Base-by-base conservation (phyloP, 1,140 invertebrate species). In the Pseudomyrmex gracilis region DNA sequence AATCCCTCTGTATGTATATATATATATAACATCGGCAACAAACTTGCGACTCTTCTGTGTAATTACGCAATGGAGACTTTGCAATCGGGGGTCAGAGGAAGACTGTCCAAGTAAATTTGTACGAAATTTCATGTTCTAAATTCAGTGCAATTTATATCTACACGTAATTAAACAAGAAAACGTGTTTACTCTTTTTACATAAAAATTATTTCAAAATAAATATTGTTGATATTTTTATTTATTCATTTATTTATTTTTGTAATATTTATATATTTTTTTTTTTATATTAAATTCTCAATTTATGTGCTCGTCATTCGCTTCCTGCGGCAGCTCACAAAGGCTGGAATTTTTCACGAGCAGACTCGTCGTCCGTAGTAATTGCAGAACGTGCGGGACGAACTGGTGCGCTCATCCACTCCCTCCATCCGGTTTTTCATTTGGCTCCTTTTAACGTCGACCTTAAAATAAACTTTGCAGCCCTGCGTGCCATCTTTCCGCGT, bases 401-500 rank as follows among this genome's bases (percentile, higher is more conserved):
- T 58, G 53, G 73, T 67, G 73, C 24, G 49, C 80, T 73, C 80
- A 73, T 57, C 71, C 51, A 80, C 83, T 85, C 76, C 78, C 71
- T 78, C 74, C 86, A 84, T 90, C 88, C 85, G 88, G 85, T 87
- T 90, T 89, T 89, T 90, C 86, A 90, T 89, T 89, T 90, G 76
- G 68, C 84, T 87, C 70, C 78, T 90, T 90, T 90, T 90, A 90
- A 82, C 66, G 71, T 86, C 89, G 80, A 89, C 88, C 88, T 90
- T 87, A 89, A 90, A 90, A 90, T 90, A 90, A 90, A 90, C 88
- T 90, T 87, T 78, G 87, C 76, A 89, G 87, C 74, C 74, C 87
- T 73, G 70, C 77, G 58, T 73, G 70, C 45, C 68, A 51, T 73
- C 49, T 71, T 80, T 80, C 66, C 66, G 53, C 22, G 58, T 70